Evolutionary conservation across 2,888 invertebrate genomes (phyloP).

Genomic region (Pimpla rufipes): DNA sequence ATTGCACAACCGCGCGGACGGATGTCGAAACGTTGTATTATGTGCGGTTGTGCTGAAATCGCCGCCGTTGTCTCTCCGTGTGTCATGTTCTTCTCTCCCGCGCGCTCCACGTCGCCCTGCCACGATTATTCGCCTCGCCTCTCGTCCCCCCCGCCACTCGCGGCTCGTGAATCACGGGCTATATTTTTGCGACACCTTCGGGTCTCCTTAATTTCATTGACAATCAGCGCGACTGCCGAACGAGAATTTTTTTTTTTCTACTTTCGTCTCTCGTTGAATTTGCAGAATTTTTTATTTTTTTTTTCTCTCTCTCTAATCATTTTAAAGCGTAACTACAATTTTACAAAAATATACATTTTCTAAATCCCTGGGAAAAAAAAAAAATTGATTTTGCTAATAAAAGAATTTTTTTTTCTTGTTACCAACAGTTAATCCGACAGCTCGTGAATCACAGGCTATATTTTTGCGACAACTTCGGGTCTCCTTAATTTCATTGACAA

Average conservation of each 20-base stretch:
- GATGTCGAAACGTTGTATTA: constrained; percentile 79
- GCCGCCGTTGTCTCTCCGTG: constrained; percentile 34
- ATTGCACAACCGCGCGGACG: constrained; percentile 79
- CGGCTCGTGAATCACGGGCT: neutral
- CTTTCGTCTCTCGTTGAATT: too few relatives aligned
- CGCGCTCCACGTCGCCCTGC: neutral
- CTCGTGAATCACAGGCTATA: too few relatives aligned
- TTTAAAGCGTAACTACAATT: too few relatives aligned
- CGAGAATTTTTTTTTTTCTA: neutral
- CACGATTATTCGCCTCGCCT: constrained; percentile 34
- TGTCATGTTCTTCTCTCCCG: constrained; percentile 26
- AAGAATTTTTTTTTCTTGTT: too few relatives aligned
- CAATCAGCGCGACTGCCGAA: neutral
- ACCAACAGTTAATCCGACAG: too few relatives aligned
- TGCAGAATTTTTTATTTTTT: too few relatives aligned
- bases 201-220: neutral
- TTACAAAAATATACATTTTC: too few relatives aligned
- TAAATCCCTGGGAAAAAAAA: too few relatives aligned
- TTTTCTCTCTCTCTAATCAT: too few relatives aligned
- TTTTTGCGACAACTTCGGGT: too few relatives aligned
- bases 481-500: too few relatives aligned
- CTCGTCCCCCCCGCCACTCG: neutral
- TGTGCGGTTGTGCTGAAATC: constrained; percentile 59
- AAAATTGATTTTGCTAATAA: too few relatives aligned
- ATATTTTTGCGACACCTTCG: neutral